phyloP scores from a whole-genome alignment of 53 echinoderm and acorn worm species.

The Glandiceps talaboti region DNA sequence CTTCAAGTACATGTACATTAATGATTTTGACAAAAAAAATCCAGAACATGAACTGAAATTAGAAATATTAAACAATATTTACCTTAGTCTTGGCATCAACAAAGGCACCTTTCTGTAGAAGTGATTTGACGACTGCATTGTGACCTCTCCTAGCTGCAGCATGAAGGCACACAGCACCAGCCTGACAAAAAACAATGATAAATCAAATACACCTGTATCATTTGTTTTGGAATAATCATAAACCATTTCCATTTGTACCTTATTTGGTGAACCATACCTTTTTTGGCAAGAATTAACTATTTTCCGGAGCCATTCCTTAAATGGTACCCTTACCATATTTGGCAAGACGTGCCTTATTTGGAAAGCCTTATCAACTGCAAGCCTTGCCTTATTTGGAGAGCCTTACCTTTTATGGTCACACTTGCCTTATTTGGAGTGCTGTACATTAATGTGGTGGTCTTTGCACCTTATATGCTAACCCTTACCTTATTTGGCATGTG shows the following conservation, averaged over 20 bases:
- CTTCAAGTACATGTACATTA: too few relatives aligned
- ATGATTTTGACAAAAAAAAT: too few relatives aligned
- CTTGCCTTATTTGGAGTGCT: not conserved
- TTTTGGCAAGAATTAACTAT: not conserved
- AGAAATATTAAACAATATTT: too few relatives aligned
- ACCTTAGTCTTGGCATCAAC: constrained; percentile 97
- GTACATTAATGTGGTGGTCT: too few relatives aligned
- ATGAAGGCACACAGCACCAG: constrained; percentile 97
- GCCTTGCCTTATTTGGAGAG: not conserved
- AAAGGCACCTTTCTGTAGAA: constrained; percentile 74
- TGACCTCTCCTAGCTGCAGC: constrained; percentile 96
- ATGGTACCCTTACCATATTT: not conserved
- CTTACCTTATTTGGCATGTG: constrained; percentile 99
- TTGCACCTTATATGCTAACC: not conserved
- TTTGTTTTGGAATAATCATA: too few relatives aligned
- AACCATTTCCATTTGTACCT: not conserved
- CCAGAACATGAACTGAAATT: too few relatives aligned
- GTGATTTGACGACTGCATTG: constrained; percentile 78
- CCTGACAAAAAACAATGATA: constrained; percentile 37
- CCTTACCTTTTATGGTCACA: not conserved
- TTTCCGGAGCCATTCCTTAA: too few relatives aligned
- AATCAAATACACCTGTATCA: too few relatives aligned
- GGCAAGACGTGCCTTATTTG: not conserved
- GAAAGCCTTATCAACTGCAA: too few relatives aligned
- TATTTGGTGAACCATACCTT: not conserved